Evolutionary conservation across 2,113 vertebrate species (phyloP).

Genomic region (Xyrauchen texanus): DNA sequence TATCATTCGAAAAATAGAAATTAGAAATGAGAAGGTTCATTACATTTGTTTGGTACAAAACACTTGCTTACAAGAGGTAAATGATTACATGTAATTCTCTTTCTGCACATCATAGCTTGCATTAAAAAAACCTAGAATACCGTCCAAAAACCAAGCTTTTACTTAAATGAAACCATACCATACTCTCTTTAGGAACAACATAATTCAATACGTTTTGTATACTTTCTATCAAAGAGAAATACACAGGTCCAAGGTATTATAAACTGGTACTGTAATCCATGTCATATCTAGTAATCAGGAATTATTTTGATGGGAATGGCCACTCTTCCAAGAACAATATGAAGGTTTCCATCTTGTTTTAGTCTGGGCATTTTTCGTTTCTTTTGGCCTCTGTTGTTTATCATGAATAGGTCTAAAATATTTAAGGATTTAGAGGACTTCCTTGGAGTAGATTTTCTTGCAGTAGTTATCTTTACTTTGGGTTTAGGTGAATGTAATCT

Average conservation of each 20-base stretch:
- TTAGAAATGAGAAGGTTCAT: too few relatives aligned
- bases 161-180: too few relatives aligned
- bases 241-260: neutral
- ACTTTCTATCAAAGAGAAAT: too few relatives aligned
- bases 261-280: neutral
- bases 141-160: too few relatives aligned
- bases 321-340: slow-evolving; percentile 73
- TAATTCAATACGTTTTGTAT: too few relatives aligned
- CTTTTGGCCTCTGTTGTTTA: slow-evolving; percentile 48
- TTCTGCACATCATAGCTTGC: too few relatives aligned
- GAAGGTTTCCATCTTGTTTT: slow-evolving; percentile 61
- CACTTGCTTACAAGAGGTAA: too few relatives aligned
- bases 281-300: slow-evolving; percentile 63
- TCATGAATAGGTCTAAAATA: slow-evolving; percentile 67
- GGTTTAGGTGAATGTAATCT: neutral
- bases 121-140: too few relatives aligned
- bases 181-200: too few relatives aligned
- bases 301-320: slow-evolving; percentile 76
- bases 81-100: too few relatives aligned
- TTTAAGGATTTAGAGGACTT: slow-evolving; percentile 48
- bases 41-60: too few relatives aligned
- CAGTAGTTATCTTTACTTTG: slow-evolving; percentile 6
- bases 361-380: neutral
- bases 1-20: too few relatives aligned
- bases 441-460: slow-evolving; percentile 46